These are phyloP conservation scores for Listronotus bonariensis DNA, from an alignment of 1,140 invertebrate species.

Conservation along the genomic window DNA sequence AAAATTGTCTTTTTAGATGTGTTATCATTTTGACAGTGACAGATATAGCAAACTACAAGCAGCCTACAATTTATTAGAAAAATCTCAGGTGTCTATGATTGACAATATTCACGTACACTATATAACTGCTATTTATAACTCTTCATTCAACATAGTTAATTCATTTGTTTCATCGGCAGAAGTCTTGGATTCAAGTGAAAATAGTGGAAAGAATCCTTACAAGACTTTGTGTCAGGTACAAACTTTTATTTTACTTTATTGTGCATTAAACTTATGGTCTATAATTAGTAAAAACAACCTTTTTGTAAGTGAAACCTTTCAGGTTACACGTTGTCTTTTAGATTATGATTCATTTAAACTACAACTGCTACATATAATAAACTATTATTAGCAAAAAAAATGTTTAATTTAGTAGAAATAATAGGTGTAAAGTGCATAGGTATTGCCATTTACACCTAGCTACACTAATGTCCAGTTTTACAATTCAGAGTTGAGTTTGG, in stretches of 20 bases:
- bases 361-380: no score
- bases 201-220: conserved; percentile 72
- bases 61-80: conserved; percentile 84
- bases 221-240: conserved; percentile 73
- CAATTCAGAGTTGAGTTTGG: no score
- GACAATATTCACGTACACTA: conserved; percentile 96
- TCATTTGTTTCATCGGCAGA: conserved; percentile 62
- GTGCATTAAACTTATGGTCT: no score
- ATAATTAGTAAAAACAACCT: no score
- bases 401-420: no score
- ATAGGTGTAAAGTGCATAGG: no score
- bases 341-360: no score
- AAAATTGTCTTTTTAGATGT: conserved; percentile 60
- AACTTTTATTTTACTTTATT: neutral
- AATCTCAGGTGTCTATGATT: conserved; percentile 83
- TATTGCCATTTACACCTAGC: no score
- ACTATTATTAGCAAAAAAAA: no score
- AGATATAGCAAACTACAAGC: conserved; percentile 80
- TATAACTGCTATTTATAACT: conserved; percentile 90
- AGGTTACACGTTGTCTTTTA: no score
- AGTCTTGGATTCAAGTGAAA: conserved; percentile 39
- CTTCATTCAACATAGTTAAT: conserved; percentile 77
- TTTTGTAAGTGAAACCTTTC: no score
- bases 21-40: conserved; percentile 71
- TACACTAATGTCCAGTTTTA: no score